Conservation (phyloP, 1,140 invertebrate genomes). For the Aphidius ervi region DNA sequence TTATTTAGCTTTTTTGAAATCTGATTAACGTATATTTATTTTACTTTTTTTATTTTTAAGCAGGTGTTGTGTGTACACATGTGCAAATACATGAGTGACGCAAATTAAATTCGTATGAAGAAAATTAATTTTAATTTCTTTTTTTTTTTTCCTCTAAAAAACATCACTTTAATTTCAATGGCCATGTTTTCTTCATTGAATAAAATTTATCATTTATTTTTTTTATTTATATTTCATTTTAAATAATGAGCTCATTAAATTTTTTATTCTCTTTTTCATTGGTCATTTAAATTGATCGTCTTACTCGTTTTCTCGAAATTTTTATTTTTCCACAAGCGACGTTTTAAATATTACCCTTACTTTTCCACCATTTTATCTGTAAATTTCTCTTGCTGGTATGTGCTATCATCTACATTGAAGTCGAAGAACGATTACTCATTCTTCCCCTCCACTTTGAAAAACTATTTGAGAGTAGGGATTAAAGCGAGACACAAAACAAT, state of each 20-base stretch:
- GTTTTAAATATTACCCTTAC: constrained; percentile 46
- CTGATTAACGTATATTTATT: no score
- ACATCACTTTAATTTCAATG: no score
- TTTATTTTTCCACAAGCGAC: constrained; percentile 47
- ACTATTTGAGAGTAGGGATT: not conserved
- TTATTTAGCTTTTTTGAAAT: no score
- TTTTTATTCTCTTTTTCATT: constrained; percentile 16
- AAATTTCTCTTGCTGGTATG: not conserved
- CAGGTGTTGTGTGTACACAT: no score
- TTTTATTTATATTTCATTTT: constrained; percentile 23
- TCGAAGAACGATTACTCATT: not conserved
- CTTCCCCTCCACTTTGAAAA: not conserved
- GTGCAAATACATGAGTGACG: no score
- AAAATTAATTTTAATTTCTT: no score
- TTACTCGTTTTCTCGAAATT: constrained; percentile 32
- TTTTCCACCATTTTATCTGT: not conserved
- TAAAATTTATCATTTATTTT: constrained; percentile 15
- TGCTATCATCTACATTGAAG: not conserved
- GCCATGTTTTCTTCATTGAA: no score
- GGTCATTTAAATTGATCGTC: no score
- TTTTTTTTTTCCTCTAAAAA: no score
- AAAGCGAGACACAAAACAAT: not conserved
- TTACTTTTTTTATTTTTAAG: no score
- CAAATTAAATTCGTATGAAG: no score
- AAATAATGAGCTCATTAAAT: constrained; percentile 32